Conservation (phyloP, 2,113 vertebrate species). For the Argyrosomus japonicus region DNA sequence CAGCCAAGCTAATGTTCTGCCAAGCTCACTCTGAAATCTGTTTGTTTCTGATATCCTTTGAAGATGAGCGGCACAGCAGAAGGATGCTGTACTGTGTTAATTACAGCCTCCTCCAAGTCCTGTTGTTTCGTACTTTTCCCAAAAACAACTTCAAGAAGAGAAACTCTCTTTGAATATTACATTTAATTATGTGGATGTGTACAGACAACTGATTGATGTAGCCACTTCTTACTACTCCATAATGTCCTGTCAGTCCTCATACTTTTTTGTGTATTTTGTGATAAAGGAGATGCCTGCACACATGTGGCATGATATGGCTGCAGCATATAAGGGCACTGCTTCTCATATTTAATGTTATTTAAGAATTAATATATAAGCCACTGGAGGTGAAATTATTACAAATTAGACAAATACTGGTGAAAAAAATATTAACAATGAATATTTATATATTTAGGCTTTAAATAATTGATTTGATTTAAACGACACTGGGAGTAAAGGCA, state of each 20-base stretch:
- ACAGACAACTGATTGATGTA: neutral
- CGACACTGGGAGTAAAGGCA: slow-evolving; percentile 10
- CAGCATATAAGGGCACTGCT: no score
- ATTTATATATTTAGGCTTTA: slow-evolving; percentile 9
- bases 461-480: neutral
- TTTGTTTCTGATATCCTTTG: slow-evolving; percentile 13
- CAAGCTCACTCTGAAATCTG: slow-evolving; percentile 13
- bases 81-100: neutral
- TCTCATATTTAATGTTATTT: neutral
- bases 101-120: slow-evolving; percentile 17
- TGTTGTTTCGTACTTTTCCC: slow-evolving; percentile 10
- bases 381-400: neutral
- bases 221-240: neutral
- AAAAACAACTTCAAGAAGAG: neutral
- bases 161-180: neutral
- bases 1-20: neutral
- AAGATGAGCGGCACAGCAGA: slow-evolving; percentile 2
- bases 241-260: no score
- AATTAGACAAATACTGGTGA: slow-evolving; percentile 6
- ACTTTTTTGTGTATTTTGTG: no score
- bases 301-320: neutral
- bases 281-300: neutral
- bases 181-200: neutral
- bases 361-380: neutral
- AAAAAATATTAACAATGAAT: neutral